Base-by-base conservation (phyloP, 2,113 vertebrate species). In the Myanophis thanlyinensis region DNA sequence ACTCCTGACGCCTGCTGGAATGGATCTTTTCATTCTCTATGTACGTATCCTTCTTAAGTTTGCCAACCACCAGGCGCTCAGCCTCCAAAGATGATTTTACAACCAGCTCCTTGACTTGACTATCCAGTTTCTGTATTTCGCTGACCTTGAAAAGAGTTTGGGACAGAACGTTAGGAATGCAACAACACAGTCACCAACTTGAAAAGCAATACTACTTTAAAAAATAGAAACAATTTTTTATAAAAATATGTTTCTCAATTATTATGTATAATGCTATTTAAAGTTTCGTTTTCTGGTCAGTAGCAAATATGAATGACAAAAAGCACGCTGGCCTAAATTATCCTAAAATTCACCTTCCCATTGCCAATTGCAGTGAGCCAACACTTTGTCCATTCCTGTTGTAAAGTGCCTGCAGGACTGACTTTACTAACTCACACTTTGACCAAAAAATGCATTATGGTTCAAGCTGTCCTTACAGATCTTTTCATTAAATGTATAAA, bases 21-120 rank as follows among this genome's bases (percentile, higher is more conserved):
- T 99, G 98, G 73, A 97, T 97, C 97, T 99, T 99, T 96, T 99
- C 99, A 0, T 98, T 99, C 94, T 99, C 98, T 0, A 99, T 97
- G 97, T 99, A 99, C 0, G 98, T 98, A 94, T 99, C 99, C 96
- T 99, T 99, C 98, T 99, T 99, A 67, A 99, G 98, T 94, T 99
- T 99, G 44, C 99, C 99, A 0, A 98, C 98, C 56, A 99, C 99
- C 95, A 99, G 97, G 7, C 99, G 98, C 96, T 99, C 99, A 0
- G 99, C 99, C 96, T 99, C 99, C 53, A 98, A 98, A 0, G 98
- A 98, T 0, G 98, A 98, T 94, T 99, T 99, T 51, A 98, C 97
- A 44, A 98, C 99, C n/a, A 99, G 98, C 85, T 99, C 99, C 97
- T 99, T 99, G 87, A 99, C 98, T 94, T 99, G 99, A 3, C 97